Conservation (phyloP, 2,113 vertebrate genomes). For the Neogobius melanostomus region DNA sequence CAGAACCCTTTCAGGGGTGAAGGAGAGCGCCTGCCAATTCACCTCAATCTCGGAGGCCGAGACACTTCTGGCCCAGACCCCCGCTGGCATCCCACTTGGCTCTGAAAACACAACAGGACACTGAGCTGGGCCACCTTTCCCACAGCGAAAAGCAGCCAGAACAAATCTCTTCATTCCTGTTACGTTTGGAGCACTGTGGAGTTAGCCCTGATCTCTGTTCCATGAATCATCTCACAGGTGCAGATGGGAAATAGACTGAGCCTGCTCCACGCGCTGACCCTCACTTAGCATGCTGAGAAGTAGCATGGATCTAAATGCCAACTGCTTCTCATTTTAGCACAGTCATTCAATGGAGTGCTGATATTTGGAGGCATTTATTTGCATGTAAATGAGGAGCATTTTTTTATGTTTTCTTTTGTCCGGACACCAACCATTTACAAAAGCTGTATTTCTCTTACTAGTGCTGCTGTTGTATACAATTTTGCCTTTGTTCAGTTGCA, state of each 20-base stretch:
- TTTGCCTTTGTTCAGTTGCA: not conserved
- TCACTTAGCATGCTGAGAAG: slow-evolving; percentile 33
- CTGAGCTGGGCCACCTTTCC: slow-evolving; percentile 38
- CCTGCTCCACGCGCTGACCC: slow-evolving; percentile 26
- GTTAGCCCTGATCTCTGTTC: slow-evolving; percentile 41
- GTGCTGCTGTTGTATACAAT: not conserved
- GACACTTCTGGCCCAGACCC: slow-evolving; percentile 84
- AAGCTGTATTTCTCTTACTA: slow-evolving; percentile 18
- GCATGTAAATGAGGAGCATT: slow-evolving; percentile 24
- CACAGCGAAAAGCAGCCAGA: slow-evolving; percentile 36
- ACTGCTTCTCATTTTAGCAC: slow-evolving; percentile 32
- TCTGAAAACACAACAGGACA: slow-evolving; percentile 78
- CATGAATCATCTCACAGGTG: slow-evolving; percentile 55
- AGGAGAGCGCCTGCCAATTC: slow-evolving; percentile 84
- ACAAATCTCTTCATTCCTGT: slow-evolving; percentile 42
- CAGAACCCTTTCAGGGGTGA: slow-evolving; percentile 87
- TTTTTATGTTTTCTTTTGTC: slow-evolving; percentile 11
- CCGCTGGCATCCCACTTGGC: slow-evolving; percentile 82
- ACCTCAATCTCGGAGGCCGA: slow-evolving; percentile 90
- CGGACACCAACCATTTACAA: slow-evolving; percentile 1
- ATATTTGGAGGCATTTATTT: slow-evolving; percentile 40
- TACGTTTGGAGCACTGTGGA: slow-evolving; percentile 38
- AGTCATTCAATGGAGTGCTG: slow-evolving; percentile 30
- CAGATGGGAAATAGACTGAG: slow-evolving; percentile 44
- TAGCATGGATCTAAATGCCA: slow-evolving; percentile 60